phyloP scores from a whole-genome alignment of 2,113 vertebrate genomes.

The Formicarius rufipectus region DNA sequence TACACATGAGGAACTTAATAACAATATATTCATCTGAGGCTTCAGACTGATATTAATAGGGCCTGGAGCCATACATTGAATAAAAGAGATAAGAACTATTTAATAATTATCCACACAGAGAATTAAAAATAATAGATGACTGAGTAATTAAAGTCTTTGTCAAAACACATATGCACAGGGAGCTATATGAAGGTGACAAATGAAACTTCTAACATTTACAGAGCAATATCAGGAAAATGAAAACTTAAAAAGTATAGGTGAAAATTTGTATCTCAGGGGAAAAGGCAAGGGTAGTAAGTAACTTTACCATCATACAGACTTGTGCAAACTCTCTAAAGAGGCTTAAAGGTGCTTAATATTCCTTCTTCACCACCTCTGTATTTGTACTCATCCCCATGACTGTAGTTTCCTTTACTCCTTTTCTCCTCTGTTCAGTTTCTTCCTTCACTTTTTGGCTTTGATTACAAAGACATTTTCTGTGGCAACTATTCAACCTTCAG shows the following conservation, averaged over 20 bases:
- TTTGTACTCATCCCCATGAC: not conserved
- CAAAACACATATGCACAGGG: not conserved
- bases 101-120: constrained; percentile 27
- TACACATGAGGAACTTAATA: constrained; percentile 14
- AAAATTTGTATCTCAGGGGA: not conserved
- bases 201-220: not conserved
- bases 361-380: not conserved
- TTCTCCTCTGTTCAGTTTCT: not conserved
- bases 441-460: not conserved
- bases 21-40: constrained; percentile 20
- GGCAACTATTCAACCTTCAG: not conserved
- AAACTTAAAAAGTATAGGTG: not conserved
- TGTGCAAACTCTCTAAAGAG: not conserved
- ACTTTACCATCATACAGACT: not conserved
- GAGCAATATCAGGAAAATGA: not conserved
- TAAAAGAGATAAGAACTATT: constrained; percentile 40
- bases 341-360: not conserved
- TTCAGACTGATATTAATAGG: constrained; percentile 32
- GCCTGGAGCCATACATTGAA: not conserved
- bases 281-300: not conserved
- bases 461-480: not conserved
- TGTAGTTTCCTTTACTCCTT: not conserved
- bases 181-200: not conserved
- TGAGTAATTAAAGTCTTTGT: not conserved
- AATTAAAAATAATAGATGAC: constrained; percentile 49